These are phyloP conservation scores for Mionectes olivaceus DNA, from an alignment of 2,797 vertebrate species.

Conservation along the genomic window DNA sequence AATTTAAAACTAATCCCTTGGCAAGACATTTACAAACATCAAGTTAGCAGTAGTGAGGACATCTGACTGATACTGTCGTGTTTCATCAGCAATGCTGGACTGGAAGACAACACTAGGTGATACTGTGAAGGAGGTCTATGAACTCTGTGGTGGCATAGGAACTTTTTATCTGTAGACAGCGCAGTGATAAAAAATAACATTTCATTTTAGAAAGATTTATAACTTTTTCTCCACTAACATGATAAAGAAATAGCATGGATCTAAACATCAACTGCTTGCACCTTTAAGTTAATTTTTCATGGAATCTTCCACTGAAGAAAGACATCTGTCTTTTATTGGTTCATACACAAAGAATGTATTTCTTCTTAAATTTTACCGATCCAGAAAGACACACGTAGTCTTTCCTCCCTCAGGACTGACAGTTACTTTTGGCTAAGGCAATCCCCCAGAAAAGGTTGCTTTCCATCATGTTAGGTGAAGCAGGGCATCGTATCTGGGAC, in stretches of 20 bases:
- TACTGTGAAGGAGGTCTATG: neutral
- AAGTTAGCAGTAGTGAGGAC: neutral
- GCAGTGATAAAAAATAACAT: neutral
- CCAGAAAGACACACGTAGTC: neutral
- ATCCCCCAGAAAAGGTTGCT: neutral
- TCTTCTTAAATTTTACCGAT: neutral
- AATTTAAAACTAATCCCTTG: neutral
- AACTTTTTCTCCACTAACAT: neutral
- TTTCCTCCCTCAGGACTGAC: neutral
- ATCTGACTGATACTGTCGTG: neutral
- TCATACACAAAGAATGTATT: neutral
- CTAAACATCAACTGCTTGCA: neutral
- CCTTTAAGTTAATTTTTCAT: neutral
- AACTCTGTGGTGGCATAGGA: neutral
- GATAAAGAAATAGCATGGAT: neutral
- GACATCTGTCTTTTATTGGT: neutral
- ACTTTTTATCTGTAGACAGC: neutral
- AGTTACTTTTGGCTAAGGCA: neutral
- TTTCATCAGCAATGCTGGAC: neutral
- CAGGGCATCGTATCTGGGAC: neutral
- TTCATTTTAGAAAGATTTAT: neutral
- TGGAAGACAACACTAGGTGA: neutral
- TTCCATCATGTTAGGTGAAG: neutral
- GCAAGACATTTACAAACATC: neutral
- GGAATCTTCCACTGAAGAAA: neutral